Evolutionary conservation across 2,888 invertebrate genomes (phyloP), one percentile per base, ranked within the genome.

Genomic region (Thereva nobilitata): DNA sequence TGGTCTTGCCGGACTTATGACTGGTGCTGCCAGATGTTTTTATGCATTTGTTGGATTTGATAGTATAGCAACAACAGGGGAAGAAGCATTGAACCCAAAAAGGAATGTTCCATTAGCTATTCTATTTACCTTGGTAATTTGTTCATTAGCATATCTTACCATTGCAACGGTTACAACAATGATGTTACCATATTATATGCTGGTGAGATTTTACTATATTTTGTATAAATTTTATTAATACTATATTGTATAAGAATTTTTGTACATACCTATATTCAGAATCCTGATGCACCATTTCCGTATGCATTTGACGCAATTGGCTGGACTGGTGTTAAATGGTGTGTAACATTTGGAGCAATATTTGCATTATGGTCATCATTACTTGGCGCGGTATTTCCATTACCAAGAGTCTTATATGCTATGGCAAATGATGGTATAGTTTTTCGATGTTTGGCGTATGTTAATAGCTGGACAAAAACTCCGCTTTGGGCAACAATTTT

Each of bases 11-110:
- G 97, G 94, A 0, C 86, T 94, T 4, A 91, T 94, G 90, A 88
- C 90, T 0, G 95, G 94, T 0, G 81, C 93, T 0, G 93, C 93
- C 0, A 92, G 90, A 75, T 93, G 92, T 76, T 92, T 92, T 83
- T 97, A 90, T 80, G 95, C 94, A 23, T 97, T 96, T 79, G 95
- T 97, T 4, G 97, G 97, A 35, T 97, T 97, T 78, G 97, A 97
- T 82, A 90, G 91, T 72, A 92, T 93, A 4, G 93, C 93, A 8
- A 92, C 93, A 3, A 92, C 93, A 0, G 92, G 93, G 0, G 97
- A 97, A 79, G 97, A 97, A 80, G 96, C 95, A 0, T 92, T 91
- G 76, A 94, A 95, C 81, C 97, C 97, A 0, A 91, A 95, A 79
- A 85, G 87, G 70, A 90, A 93, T 72, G 96, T 97, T 68, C 97